phyloP scores from a whole-genome alignment of 30 jellyfish, hydroid and myxozoan genomes.

The Hydractinia symbiolongicarpus region DNA sequence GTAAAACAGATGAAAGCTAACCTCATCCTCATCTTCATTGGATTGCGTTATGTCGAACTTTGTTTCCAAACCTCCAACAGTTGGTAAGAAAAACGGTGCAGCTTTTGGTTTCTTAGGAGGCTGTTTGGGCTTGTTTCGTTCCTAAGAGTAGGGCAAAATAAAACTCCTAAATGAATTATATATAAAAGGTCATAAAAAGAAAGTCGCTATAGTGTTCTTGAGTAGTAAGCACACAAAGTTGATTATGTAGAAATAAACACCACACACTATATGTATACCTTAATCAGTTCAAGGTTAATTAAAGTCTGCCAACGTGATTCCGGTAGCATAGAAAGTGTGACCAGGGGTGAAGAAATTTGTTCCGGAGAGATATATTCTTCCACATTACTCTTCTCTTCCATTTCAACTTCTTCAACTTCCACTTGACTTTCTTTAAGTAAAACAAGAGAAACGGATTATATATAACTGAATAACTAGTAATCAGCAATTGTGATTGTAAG shows the following conservation, averaged over 20 bases:
- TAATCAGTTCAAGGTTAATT: slow-evolving; percentile 72
- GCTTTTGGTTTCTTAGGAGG: slow-evolving; percentile 92
- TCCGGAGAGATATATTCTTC: slow-evolving; percentile 51
- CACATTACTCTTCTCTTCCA: neutral
- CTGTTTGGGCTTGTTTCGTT: slow-evolving; percentile 79
- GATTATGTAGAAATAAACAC: neutral
- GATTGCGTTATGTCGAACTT: slow-evolving; percentile 44
- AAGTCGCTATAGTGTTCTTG: no score
- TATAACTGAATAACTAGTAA: neutral
- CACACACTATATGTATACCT: slow-evolving; percentile 35
- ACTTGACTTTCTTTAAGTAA: neutral
- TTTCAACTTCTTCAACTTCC: slow-evolving; percentile 27
- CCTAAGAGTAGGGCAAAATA: slow-evolving; percentile 35
- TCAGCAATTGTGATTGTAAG: neutral
- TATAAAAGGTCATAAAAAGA: neutral
- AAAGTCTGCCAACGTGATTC: slow-evolving; percentile 86
- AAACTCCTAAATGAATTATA: neutral
- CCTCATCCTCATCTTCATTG: no score
- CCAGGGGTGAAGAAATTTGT: slow-evolving; percentile 53
- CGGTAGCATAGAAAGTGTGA: slow-evolving; percentile 89
- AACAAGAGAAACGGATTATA: no score
- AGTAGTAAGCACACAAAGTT: neutral
- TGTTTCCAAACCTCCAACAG: slow-evolving; percentile 76
- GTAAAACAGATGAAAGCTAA: no score
- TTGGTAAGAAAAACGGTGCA: slow-evolving; percentile 98